Evolutionary conservation across 1,140 invertebrate genomes (phyloP), one percentile per base, ranked within the genome.

Genomic region (Pseudomyrmex cubaensis): DNA sequence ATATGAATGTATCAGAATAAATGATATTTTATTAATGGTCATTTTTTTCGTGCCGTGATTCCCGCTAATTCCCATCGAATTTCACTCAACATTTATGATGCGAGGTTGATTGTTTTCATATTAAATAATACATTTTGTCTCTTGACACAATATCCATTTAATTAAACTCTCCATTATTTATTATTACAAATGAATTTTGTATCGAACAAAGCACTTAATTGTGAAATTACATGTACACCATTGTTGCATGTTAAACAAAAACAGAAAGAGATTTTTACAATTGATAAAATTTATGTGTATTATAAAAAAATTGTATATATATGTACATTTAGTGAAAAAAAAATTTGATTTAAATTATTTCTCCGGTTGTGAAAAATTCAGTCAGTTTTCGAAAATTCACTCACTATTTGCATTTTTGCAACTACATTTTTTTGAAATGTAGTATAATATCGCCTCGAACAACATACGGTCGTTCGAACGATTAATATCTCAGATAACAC

Each of bases 1-100:
- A 88, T 85, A 90, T 82, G 52, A 59, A 88, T 90, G 88, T 91
- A 90, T 90, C 89, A 91, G 88, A 91, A 91, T 91, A 90, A 90
- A 90, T 84, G 76, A 80, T 90, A 84, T 74, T 91, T 91, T 91
- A 91, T 91, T 90, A 89, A 84, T 90, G 85, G 85, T 90, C 85
- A 87, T 85, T 72, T 89, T 35, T 35, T 35, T 35, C 62, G 80
- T 87, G 73, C 67, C 61, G 56, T 75, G 35, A 9, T 50, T 15
- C n/a, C 20, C 62, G 67, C 80, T 72, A 48, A 80, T 70, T 70
- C 54, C 76, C 46, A 80, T 70, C 66, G 66, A 80, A 80, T 70
- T 80, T 80, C 76, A 70, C 48, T 80, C 22, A 50, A 70, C 22
- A 50, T 3, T n/a, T 15, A 70, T 48, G 20, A 70, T 12, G 12